These are phyloP conservation scores for Poecilia gillii DNA, from an alignment of 2,797 vertebrate species.

Conservation along the genomic window DNA sequence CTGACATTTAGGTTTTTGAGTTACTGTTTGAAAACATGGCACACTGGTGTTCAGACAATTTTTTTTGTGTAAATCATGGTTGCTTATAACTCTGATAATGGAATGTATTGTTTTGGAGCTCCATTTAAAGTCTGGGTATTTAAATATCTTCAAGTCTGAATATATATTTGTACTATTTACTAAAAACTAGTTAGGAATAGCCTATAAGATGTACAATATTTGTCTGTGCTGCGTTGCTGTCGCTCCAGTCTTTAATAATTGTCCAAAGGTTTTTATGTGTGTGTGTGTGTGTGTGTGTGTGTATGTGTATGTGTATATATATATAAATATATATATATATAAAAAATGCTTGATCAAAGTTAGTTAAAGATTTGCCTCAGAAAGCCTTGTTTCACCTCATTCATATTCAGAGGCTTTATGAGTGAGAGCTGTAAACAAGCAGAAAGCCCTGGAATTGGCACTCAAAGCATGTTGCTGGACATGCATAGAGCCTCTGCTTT, in stretches of 20 bases:
- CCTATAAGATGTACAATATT: slow-evolving; percentile 9
- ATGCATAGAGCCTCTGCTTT: slow-evolving; percentile 41
- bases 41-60: not conserved
- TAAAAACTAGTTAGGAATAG: not conserved
- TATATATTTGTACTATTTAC: too few species aligned
- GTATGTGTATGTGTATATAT: too few species aligned
- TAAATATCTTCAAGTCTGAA: not conserved
- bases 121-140: not conserved
- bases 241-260: slow-evolving; percentile 32
- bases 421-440: slow-evolving; percentile 74
- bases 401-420: slow-evolving; percentile 70
- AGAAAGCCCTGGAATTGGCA: slow-evolving; percentile 62
- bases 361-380: slow-evolving; percentile 34
- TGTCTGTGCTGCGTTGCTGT: slow-evolving; percentile 22
- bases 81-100: not conserved
- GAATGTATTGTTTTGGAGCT: not conserved
- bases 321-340: too few species aligned
- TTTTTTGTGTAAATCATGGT: not conserved
- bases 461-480: slow-evolving; percentile 54
- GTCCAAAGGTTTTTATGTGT: slow-evolving; percentile 16
- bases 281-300: too few species aligned
- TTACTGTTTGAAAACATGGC: not conserved
- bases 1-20: not conserved
- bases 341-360: slow-evolving; percentile 19
- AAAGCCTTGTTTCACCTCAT: slow-evolving; percentile 56